Percentiles rank a stretch among this genome's conserved stretches.
These are phyloP conservation scores for Lithophane leautieri DNA, from an alignment of 2,888 invertebrate genomes.

Conservation along the genomic window DNA sequence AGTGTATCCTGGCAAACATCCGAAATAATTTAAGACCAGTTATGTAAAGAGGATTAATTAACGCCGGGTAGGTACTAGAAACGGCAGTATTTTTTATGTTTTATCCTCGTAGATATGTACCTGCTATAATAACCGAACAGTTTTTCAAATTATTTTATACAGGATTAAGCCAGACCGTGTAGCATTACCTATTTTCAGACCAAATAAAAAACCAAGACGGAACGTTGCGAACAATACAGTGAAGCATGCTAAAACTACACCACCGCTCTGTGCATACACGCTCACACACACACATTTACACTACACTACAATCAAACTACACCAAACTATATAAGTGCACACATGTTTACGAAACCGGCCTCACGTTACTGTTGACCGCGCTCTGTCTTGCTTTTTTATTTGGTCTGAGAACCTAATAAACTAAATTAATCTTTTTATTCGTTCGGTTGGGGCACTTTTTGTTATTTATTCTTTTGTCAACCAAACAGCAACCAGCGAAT, in stretches of 20 bases:
- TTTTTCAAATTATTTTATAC: conserved; percentile 1
- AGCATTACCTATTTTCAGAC: no score
- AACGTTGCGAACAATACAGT: no score
- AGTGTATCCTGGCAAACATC: conserved; percentile 32
- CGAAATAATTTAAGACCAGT: conserved; percentile 25
- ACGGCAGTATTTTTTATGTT: neutral
- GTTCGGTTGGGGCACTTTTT: neutral
- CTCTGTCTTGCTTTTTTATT: no score
- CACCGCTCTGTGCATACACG: no score
- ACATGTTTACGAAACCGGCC: no score
- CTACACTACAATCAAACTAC: no score
- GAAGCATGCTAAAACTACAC: no score
- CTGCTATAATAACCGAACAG: neutral
- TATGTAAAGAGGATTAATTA: conserved; percentile 20
- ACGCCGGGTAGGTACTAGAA: neutral
- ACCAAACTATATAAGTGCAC: no score
- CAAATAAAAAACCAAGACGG: no score
- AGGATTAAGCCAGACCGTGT: neutral
- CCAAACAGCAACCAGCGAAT: neutral
- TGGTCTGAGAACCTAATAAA: no score
- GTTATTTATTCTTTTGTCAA: neutral
- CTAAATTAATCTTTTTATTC: neutral
- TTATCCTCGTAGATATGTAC: neutral
- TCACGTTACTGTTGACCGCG: no score
- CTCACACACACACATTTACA: no score